These are phyloP conservation scores for Actenoides hombroni DNA, from an alignment of 2,113 vertebrate species.

Conservation along the genomic window DNA sequence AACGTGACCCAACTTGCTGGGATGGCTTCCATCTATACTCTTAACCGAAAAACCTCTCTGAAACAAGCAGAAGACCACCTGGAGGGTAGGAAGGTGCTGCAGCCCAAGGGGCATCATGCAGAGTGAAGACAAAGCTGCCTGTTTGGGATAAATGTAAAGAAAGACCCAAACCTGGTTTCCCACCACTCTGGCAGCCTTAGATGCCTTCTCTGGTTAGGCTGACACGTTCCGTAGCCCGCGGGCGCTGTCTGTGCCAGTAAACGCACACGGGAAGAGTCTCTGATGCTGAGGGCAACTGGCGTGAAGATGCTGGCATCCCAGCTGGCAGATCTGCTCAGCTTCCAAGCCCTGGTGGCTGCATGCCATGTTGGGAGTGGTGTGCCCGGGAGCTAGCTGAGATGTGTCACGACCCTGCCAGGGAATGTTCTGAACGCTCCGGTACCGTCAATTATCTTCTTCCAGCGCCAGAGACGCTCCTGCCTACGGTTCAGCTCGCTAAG, in stretches of 20 bases:
- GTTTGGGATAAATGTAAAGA: background rate
- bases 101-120: background rate
- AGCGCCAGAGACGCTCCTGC: background rate
- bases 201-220: background rate
- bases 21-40: too few species aligned
- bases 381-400: background rate
- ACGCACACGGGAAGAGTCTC: rapidly evolving
- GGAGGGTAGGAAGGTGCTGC: background rate
- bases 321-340: background rate
- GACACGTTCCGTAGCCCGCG: background rate
- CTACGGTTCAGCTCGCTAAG: background rate
- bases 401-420: background rate
- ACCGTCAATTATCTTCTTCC: background rate
- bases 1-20: background rate
- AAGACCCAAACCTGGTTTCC: background rate
- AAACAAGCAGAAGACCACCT: background rate
- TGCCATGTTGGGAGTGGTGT: background rate
- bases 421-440: background rate
- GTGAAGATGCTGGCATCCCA: background rate
- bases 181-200: background rate
- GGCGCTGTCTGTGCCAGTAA: background rate
- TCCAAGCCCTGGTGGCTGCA: background rate
- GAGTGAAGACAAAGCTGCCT: background rate
- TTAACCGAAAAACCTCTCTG: background rate
- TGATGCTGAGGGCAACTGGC: background rate